Conservation (phyloP, 2,797 vertebrate species). For the Leptoclinus maculatus region DNA sequence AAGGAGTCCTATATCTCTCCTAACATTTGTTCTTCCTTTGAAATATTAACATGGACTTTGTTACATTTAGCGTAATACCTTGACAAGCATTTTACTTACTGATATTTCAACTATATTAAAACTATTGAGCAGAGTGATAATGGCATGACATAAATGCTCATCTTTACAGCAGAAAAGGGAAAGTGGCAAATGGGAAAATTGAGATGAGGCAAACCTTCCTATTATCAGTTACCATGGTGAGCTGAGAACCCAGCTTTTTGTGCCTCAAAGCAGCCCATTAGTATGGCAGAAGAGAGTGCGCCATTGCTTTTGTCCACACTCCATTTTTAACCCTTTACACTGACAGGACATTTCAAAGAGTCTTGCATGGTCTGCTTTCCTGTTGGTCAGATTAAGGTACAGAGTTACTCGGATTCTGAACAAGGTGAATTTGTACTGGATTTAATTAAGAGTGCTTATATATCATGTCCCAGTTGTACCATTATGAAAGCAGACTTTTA, state of each 20-base stretch:
- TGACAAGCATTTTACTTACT: not conserved
- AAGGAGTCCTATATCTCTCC: not conserved
- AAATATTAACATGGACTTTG: not conserved
- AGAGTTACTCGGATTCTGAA: not conserved
- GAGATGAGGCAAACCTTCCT: slow-evolving; percentile 62
- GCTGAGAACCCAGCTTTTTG: slow-evolving; percentile 49
- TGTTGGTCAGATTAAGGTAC: slow-evolving; percentile 1
- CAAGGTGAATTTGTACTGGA: not conserved
- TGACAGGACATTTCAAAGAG: slow-evolving; percentile 32
- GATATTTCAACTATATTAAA: not conserved
- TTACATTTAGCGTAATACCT: not conserved
- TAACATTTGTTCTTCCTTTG: not conserved
- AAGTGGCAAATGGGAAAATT: slow-evolving; percentile 43
- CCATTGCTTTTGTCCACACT: slow-evolving; percentile 43
- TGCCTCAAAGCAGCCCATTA: slow-evolving; percentile 63
- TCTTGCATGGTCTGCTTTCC: slow-evolving; percentile 14
- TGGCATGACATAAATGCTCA: slow-evolving; percentile 22
- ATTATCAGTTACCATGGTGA: slow-evolving; percentile 74
- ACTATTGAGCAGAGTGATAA: not conserved
- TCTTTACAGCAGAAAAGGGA: slow-evolving; percentile 42
- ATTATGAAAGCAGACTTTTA: not conserved
- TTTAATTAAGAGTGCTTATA: not conserved
- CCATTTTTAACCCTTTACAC: slow-evolving; percentile 50
- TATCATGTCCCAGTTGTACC: not conserved
- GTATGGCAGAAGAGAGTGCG: slow-evolving; percentile 40